A percentile compares a stretch with the other conserved stretches of the same genome.
These are phyloP conservation scores for Stigmatopora argus DNA, from an alignment of 2,113 vertebrate genomes.

Conservation along the genomic window DNA sequence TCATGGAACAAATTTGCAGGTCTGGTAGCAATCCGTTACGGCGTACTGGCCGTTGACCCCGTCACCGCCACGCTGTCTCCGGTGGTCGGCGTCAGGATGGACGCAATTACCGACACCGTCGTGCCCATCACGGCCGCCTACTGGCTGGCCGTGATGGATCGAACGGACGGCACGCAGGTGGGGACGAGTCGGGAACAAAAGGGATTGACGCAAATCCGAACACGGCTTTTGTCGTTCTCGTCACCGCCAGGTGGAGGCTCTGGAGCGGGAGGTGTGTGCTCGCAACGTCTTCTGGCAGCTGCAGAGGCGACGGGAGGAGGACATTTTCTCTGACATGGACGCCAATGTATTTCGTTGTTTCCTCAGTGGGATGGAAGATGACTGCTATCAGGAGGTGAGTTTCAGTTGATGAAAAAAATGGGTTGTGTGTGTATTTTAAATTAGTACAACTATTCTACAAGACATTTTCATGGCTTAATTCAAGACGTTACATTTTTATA, in stretches of 20 bases:
- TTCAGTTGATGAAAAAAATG: no score
- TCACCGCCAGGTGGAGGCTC: constrained; percentile 62
- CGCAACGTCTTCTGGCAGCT: constrained; percentile 69
- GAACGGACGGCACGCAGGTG: constrained; percentile 71
- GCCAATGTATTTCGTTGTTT: constrained; percentile 48
- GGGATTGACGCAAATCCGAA: not conserved
- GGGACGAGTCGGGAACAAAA: not conserved
- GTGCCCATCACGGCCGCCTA: constrained; percentile 74
- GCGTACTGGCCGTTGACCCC: constrained; percentile 73
- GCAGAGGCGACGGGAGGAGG: constrained; percentile 73
- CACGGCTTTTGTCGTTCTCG: not conserved
- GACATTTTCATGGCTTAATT: no score
- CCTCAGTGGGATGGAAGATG: constrained; percentile 39
- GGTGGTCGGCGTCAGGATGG: constrained; percentile 74
- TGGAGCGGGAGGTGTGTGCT: constrained; percentile 72
- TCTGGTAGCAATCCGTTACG: constrained; percentile 76
- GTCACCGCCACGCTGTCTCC: constrained; percentile 72
- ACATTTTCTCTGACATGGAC: constrained; percentile 62
- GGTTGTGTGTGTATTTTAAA: no score
- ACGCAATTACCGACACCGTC: constrained; percentile 61
- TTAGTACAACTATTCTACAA: no score
- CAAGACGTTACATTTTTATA: no score
- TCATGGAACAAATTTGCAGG: constrained; percentile 59
- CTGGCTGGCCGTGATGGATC: constrained; percentile 60
- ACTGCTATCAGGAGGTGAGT: constrained; percentile 63